Evolutionary conservation across 2,888 invertebrate species (phyloP), one percentile per base, ranked within the genome.

Genomic region (Trissolcus brochymenae): DNA sequence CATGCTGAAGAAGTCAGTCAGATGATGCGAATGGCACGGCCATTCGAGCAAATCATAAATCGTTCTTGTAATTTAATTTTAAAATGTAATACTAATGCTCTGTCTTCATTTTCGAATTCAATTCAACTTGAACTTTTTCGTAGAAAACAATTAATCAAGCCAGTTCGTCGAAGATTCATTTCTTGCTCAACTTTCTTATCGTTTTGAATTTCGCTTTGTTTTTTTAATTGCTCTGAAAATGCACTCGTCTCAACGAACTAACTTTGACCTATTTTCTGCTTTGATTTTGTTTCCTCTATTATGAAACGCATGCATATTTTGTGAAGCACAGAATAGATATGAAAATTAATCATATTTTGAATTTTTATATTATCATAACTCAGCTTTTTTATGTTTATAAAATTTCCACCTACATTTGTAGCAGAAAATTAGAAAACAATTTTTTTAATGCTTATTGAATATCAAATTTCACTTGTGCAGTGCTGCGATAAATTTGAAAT

Each of bases 321-420:
- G 70, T 71, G 71, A 76, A 76, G 70, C 76, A 66, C 65, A 71
- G 65, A 76, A 76, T 71, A 71, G 65, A 76, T 61, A 71, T 71
- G 51, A 61, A 76, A 76, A 61, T 61, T 13, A 66, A 53, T 56
- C 43, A 40, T 55, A 11, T 67, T 68, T 11, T 6, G 6, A 46
- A 46, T 46, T 46, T 6, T 46, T 46, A n/a, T n/a, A n/a, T n/a
- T n/a, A 46, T 16, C 46, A 46, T 4, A 14, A 46, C 16, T 46
- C 16, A 16, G 46, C 7, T 9, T 35, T 35, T 35, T 35, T 35
- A n/a, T n/a, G n/a, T n/a, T n/a, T n/a, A n/a, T 35, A 11, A 11
- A 11, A 35, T 11, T 35, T 35, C 35, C 11, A 35, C 35, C 11
- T 1, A 25, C 25, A 25, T 25, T 25, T 25, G 25, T 25, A 25